Evolutionary conservation across 92 coral and sea anemone species (phyloP).

Genomic region (Zoanthus solanderi): DNA sequence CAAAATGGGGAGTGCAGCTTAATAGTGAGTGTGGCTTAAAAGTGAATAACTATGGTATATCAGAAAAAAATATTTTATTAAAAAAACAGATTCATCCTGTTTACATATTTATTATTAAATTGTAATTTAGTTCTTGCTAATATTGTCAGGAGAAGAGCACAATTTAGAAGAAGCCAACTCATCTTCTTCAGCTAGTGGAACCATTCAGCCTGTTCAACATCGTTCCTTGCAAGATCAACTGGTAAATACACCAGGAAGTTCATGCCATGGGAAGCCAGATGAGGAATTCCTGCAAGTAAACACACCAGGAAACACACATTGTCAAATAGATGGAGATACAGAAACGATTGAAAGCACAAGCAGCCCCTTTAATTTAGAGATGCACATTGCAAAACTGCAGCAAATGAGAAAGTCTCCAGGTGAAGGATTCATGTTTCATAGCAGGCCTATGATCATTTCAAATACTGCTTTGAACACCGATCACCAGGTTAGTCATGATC

Average conservation of each 20-base stretch:
- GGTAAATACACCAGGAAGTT: background rate
- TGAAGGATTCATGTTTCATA: slow-evolving; percentile 84
- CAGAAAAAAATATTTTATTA: background rate
- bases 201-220: background rate
- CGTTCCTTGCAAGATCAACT: background rate
- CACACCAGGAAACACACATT: slow-evolving; percentile 32
- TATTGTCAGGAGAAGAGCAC: background rate
- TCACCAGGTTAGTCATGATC: slow-evolving; percentile 18
- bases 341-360: slow-evolving; percentile 31
- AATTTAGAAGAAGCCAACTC: background rate
- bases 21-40: too few relatives aligned
- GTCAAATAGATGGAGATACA: slow-evolving; percentile 39
- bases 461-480: background rate
- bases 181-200: background rate
- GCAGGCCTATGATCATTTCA: slow-evolving; percentile 82
- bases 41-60: too few relatives aligned
- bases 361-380: slow-evolving; percentile 79
- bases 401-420: slow-evolving; percentile 90
- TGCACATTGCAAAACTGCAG: slow-evolving; percentile 70
- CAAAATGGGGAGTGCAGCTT: too few relatives aligned
- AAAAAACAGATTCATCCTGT: background rate
- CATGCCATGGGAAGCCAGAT: background rate
- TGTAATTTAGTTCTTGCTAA: background rate
- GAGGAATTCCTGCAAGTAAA: background rate
- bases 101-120: background rate